Percentiles rank a stretch among this genome's conserved stretches.
These are phyloP conservation scores for Dione juno DNA, from an alignment of 2,888 invertebrate genomes.

Conservation along the genomic window DNA sequence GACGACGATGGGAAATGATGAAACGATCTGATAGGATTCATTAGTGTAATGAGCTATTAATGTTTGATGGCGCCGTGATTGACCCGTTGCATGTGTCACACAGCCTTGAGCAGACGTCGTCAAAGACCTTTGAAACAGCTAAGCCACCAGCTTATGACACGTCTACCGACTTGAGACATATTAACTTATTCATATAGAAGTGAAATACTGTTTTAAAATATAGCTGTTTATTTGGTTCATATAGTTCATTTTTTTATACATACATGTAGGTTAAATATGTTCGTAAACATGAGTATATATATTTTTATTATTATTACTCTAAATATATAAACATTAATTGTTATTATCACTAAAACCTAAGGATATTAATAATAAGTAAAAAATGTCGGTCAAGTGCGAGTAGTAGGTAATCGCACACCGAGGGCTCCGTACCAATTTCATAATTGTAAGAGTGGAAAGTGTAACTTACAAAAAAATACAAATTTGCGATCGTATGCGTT, in stretches of 20 bases:
- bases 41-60: slow-evolving; percentile 83
- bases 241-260: too few species aligned
- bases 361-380: too few species aligned
- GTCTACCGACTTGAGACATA: slow-evolving; percentile 8
- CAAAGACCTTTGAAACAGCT: slow-evolving; percentile 35
- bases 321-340: too few species aligned
- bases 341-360: too few species aligned
- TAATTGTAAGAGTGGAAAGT: too few species aligned
- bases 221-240: neutral
- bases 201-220: neutral
- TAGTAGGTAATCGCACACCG: too few species aligned
- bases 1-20: slow-evolving; percentile 60
- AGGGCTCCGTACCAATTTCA: too few species aligned
- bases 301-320: too few species aligned
- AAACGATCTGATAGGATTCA: slow-evolving; percentile 83
- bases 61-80: slow-evolving; percentile 80
- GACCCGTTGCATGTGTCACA: slow-evolving; percentile 72
- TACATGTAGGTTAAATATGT: neutral
- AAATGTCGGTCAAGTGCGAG: too few species aligned
- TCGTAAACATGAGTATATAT: too few species aligned
- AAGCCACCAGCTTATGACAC: slow-evolving; percentile 55
- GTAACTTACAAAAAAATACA: too few species aligned
- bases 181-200: neutral
- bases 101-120: slow-evolving; percentile 57
- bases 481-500: too few species aligned